Evolutionary conservation across 2,888 invertebrate species (phyloP).

Genomic region (Fragum whitleyi): DNA sequence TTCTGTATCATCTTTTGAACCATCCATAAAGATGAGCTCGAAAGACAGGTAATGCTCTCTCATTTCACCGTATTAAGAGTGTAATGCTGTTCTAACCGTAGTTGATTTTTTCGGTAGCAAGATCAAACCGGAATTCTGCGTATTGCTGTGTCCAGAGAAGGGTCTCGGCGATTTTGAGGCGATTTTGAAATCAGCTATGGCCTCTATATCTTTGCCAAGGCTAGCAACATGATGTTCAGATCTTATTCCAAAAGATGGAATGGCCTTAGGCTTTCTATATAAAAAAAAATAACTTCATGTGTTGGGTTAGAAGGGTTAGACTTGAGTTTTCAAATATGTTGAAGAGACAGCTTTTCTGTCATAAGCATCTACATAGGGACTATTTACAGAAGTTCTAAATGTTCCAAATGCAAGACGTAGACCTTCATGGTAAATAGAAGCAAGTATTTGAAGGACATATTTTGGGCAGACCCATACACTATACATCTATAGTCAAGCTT

Average conservation of each 20-base stretch:
- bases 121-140: constrained; percentile 28
- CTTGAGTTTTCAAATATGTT: too few relatives aligned
- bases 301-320: constrained; percentile 17
- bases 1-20: too few relatives aligned
- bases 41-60: too few relatives aligned
- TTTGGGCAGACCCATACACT: constrained; percentile 54
- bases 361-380: constrained; percentile 38
- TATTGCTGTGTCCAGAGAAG: constrained; percentile 13
- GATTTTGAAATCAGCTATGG: too few relatives aligned
- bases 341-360: too few relatives aligned
- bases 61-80: too few relatives aligned
- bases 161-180: too few relatives aligned
- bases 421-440: constrained; percentile 57
- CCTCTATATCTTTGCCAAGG: neutral
- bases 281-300: constrained; percentile 24
- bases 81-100: too few relatives aligned
- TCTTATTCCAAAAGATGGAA: too few relatives aligned
- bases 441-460: constrained; percentile 41
- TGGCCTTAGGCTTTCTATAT: constrained; percentile 10
- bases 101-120: constrained; percentile 22
- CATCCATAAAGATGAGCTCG: too few relatives aligned
- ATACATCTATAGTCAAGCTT: constrained; percentile 53
- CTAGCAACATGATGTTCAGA: too few relatives aligned
- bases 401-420: constrained; percentile 43
- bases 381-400: constrained; percentile 43